A percentile compares a stretch with the other conserved stretches of the same genome.
Conservation (phyloP, 1,140 invertebrate genomes). For the Orchestia grillus region DNA sequence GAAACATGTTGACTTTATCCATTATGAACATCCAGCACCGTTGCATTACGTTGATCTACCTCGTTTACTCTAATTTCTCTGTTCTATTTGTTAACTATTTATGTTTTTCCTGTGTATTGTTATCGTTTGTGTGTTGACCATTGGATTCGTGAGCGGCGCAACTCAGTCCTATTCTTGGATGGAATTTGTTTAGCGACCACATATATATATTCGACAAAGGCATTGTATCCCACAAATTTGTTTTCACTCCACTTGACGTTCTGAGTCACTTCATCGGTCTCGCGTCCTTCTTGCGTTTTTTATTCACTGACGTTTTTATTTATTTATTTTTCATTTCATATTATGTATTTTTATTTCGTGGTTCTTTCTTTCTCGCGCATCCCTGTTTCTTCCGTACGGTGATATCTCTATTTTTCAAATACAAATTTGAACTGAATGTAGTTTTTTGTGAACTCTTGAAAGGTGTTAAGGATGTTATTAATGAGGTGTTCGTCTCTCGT, state of each 20-base stretch:
- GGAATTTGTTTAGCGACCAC: not conserved
- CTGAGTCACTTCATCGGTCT: not conserved
- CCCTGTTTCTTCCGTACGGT: not conserved
- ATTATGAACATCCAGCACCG: not conserved
- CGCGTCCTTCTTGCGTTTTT: not conserved
- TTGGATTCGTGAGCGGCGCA: not conserved
- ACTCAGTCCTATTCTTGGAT: not conserved
- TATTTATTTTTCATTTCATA: too few species aligned
- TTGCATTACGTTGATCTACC: not conserved
- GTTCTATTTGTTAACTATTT: slow-evolving; percentile 10
- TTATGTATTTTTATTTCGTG: too few species aligned
- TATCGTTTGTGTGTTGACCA: not conserved
- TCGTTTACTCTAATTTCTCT: not conserved
- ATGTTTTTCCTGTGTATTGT: not conserved
- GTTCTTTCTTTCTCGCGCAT: not conserved
- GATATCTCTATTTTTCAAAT: not conserved
- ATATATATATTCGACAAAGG: not conserved
- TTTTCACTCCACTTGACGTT: not conserved
- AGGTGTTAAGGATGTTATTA: not conserved
- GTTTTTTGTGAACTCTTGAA: not conserved
- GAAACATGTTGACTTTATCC: not conserved
- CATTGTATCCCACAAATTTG: not conserved
- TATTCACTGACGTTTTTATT: not conserved
- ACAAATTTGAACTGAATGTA: not conserved
- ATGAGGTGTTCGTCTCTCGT: not conserved